phyloP scores from a whole-genome alignment of 2,113 vertebrate species.

The Corythornis madagascariensis region DNA sequence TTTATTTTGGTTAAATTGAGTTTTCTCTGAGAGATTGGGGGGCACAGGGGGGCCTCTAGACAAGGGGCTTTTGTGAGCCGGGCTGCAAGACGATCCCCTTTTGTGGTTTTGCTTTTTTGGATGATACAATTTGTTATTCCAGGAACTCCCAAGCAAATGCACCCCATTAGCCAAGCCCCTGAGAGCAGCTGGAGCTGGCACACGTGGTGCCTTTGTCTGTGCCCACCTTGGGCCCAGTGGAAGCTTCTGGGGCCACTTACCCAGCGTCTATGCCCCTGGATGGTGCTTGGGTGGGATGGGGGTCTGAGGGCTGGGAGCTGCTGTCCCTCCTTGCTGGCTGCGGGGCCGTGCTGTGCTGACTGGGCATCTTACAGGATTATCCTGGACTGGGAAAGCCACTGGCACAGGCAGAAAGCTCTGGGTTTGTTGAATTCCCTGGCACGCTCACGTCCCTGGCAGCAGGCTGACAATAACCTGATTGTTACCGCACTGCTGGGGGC shows the following conservation, averaged over 20 bases:
- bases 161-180: neutral
- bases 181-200: neutral
- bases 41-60: neutral
- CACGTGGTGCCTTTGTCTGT: neutral
- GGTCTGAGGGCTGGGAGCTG: no score
- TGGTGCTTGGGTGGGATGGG: neutral
- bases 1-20: conserved; percentile 31
- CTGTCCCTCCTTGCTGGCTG: neutral
- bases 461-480: neutral
- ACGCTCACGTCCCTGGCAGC: neutral
- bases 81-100: conserved; percentile 25
- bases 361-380: neutral
- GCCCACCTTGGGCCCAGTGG: neutral
- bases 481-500: rapidly evolving
- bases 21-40: conserved; percentile 3
- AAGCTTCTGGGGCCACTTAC: neutral
- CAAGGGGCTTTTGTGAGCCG: conserved; percentile 50
- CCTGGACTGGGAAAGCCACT: neutral
- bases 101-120: conserved; percentile 66
- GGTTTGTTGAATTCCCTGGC: neutral
- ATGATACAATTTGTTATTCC: conserved; percentile 72
- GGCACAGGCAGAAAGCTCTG: neutral
- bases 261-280: neutral
- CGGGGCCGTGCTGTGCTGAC: neutral
- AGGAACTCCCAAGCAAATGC: conserved; percentile 44